phyloP scores from a whole-genome alignment of 1,140 invertebrate species.

The Trigoniulus corallinus region DNA sequence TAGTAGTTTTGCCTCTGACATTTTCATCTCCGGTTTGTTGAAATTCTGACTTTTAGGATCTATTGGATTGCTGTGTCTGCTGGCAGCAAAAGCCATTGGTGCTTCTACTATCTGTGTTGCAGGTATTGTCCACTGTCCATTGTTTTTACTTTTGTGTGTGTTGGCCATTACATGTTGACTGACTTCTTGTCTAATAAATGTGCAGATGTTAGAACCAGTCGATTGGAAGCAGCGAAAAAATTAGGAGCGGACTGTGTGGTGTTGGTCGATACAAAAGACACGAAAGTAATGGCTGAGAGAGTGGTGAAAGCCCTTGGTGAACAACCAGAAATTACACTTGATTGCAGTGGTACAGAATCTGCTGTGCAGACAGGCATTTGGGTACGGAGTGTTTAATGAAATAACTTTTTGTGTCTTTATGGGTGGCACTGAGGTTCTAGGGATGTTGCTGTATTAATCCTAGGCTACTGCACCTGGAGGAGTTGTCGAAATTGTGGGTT shows the following conservation, averaged over 20 bases:
- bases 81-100: constrained; percentile 77
- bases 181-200: too few relatives aligned
- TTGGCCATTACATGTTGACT: background rate
- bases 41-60: constrained; percentile 34
- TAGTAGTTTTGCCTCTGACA: background rate
- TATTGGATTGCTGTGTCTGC: constrained; percentile 68
- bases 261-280: constrained; percentile 30
- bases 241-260: constrained; percentile 62
- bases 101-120: constrained; percentile 64
- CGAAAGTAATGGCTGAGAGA: constrained; percentile 33
- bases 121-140: constrained; percentile 26
- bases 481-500: constrained; percentile 63
- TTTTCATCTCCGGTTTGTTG: background rate
- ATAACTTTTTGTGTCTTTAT: background rate
- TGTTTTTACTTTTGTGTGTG: background rate
- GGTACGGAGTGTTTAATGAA: constrained; percentile 29
- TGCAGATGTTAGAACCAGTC: constrained; percentile 56
- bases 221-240: constrained; percentile 62
- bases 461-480: constrained; percentile 72
- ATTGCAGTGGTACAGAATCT: constrained; percentile 68
- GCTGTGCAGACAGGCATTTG: constrained; percentile 55
- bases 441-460: background rate
- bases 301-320: constrained; percentile 45
- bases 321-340: constrained; percentile 59
- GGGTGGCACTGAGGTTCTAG: background rate